These are phyloP conservation scores for Temnothorax curvispinosus DNA, from an alignment of 1,140 invertebrate species.

Conservation along the genomic window DNA sequence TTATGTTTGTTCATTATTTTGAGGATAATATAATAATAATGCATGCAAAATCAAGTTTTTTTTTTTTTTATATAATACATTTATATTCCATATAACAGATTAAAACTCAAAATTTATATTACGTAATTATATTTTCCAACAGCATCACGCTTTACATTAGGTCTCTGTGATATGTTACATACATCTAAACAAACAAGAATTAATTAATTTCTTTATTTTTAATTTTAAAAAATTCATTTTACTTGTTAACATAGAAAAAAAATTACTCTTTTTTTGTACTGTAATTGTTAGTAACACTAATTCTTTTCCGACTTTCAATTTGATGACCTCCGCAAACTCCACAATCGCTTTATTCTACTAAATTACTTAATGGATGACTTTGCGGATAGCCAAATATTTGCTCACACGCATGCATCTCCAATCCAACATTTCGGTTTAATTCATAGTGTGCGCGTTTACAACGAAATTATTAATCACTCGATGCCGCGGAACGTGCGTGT, in stretches of 20 bases:
- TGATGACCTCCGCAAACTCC: neutral
- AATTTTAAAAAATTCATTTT: neutral
- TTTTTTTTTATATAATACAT: neutral
- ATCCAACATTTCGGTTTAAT: neutral
- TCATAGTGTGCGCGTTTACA: neutral
- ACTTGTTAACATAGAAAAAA: neutral
- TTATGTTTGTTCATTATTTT: neutral
- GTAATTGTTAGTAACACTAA: neutral
- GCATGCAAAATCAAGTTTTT: neutral
- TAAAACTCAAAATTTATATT: neutral
- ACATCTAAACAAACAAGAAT: neutral
- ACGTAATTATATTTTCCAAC: neutral
- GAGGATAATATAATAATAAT: conserved; percentile 14
- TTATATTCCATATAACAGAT: neutral
- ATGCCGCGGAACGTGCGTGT: neutral
- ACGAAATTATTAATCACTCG: conserved; percentile 39
- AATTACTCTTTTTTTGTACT: neutral
- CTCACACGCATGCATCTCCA: conserved; percentile 9
- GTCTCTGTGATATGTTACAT: neutral
- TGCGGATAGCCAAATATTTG: conserved; percentile 25
- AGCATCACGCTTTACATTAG: neutral
- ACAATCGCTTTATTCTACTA: conserved; percentile 2
- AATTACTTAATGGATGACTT: conserved; percentile 16
- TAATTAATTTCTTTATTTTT: neutral
- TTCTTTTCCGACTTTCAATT: neutral